A percentile compares a stretch with the other conserved stretches of the same genome.
These are phyloP conservation scores for Zophobas atratus DNA, from an alignment of 1,140 invertebrate species.

Conservation along the genomic window DNA sequence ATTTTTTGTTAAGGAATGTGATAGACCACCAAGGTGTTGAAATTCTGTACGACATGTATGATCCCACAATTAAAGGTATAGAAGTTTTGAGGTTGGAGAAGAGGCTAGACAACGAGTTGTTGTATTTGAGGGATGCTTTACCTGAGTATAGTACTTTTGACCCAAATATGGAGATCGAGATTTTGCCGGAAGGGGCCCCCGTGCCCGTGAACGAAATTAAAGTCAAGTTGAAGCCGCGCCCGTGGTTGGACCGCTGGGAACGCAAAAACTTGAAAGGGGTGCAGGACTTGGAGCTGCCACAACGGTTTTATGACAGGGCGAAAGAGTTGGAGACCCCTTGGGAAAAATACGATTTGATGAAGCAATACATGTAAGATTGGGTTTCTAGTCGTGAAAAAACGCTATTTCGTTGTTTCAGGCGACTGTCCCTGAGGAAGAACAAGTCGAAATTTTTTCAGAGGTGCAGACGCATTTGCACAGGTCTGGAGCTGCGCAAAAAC, in stretches of 20 bases:
- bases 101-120: slow-evolving; percentile 90
- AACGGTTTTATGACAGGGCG: slow-evolving; percentile 75
- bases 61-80: slow-evolving; percentile 92
- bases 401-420: slow-evolving; percentile 68
- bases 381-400: slow-evolving; percentile 1
- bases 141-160: slow-evolving; percentile 95
- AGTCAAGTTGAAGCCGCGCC: slow-evolving; percentile 86
- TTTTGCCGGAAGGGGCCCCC: slow-evolving; percentile 80
- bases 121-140: slow-evolving; percentile 94
- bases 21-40: slow-evolving; percentile 85
- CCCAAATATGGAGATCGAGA: slow-evolving; percentile 91
- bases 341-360: slow-evolving; percentile 96
- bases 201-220: slow-evolving; percentile 92
- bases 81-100: slow-evolving; percentile 95
- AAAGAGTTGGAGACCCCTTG: slow-evolving; percentile 79
- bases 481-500: slow-evolving; percentile 76
- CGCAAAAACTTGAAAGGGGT: slow-evolving; percentile 84
- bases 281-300: slow-evolving; percentile 75
- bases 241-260: slow-evolving; percentile 92
- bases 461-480: slow-evolving; percentile 82
- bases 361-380: slow-evolving; percentile 83
- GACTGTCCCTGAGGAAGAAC: slow-evolving; percentile 91
- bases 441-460: slow-evolving; percentile 88
- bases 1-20: slow-evolving; percentile 93
- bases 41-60: slow-evolving; percentile 93